A percentile compares a stretch with the other conserved stretches of the same genome.
These are phyloP conservation scores for Macrotis lagotis DNA, from an alignment of 2,113 vertebrate genomes.

Conservation along the genomic window DNA sequence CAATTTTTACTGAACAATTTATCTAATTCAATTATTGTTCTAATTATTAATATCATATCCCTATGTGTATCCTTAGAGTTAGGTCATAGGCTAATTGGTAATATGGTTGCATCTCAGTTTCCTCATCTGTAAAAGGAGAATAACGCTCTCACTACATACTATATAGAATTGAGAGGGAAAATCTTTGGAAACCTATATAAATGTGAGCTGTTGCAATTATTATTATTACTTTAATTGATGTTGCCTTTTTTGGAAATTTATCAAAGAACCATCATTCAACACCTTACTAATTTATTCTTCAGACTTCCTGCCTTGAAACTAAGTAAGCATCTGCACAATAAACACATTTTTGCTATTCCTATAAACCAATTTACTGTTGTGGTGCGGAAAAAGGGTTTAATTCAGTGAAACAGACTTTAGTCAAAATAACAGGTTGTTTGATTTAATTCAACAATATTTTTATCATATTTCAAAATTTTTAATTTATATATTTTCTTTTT, in stretches of 20 bases:
- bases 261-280: background rate
- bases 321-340: background rate
- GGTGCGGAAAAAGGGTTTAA: conserved; percentile 18
- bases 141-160: background rate
- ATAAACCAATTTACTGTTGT: conserved; percentile 30
- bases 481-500: conserved; percentile 40
- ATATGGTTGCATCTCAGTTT: background rate
- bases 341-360: conserved; percentile 1
- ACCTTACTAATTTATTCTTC: conserved; percentile 32
- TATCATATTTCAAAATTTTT: conserved; percentile 1
- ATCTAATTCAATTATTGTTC: conserved; percentile 53
- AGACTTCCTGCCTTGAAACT: background rate
- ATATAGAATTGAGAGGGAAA: background rate
- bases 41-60: conserved; percentile 46
- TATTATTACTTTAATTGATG: background rate
- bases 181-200: background rate
- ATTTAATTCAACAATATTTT: conserved; percentile 44
- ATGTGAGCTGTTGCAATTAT: background rate
- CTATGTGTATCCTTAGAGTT: no score
- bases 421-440: conserved; percentile 55
- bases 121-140: background rate
- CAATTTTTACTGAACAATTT: conserved; percentile 51
- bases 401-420: conserved; percentile 53
- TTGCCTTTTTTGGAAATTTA: conserved; percentile 23
- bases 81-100: background rate